A percentile compares a stretch with the other conserved stretches of the same genome.
phyloP scores from a whole-genome alignment of 2,888 invertebrate species.

The Mylabris sibirica region DNA sequence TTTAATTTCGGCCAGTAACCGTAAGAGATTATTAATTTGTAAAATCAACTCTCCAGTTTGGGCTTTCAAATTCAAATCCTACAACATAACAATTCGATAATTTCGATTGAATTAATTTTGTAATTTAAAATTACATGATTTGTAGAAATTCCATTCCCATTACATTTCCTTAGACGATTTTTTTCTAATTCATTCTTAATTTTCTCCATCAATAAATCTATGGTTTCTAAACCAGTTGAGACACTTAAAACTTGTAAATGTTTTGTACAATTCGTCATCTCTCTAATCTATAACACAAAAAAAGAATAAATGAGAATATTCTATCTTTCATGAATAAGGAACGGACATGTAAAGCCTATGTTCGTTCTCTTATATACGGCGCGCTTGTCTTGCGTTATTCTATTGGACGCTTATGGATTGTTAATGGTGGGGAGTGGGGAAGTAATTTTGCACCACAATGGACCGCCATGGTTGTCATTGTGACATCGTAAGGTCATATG shows the following conservation, averaged over 20 bases:
- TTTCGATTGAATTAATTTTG: not conserved
- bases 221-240: slow-evolving; percentile 49
- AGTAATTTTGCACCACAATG: too few relatives aligned
- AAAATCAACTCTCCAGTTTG: slow-evolving; percentile 52
- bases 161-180: slow-evolving; percentile 22
- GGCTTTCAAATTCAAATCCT: slow-evolving; percentile 48
- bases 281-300: slow-evolving; percentile 30
- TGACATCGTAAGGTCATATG: too few relatives aligned
- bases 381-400: too few relatives aligned
- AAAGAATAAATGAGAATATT: slow-evolving; percentile 16
- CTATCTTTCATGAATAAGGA: too few relatives aligned
- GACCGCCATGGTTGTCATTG: too few relatives aligned
- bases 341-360: too few relatives aligned
- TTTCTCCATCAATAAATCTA: slow-evolving; percentile 53
- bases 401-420: too few relatives aligned
- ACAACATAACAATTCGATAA: slow-evolving; percentile 24
- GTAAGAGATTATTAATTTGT: slow-evolving; percentile 48
- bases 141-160: slow-evolving; percentile 3
- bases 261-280: slow-evolving; percentile 33
- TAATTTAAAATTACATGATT: not conserved
- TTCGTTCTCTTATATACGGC: too few relatives aligned
- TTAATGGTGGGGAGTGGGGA: too few relatives aligned
- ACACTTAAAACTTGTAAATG: slow-evolving; percentile 50
- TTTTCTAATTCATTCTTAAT: slow-evolving; percentile 52
- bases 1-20: slow-evolving; percentile 40